Evolutionary conservation across 2,888 invertebrate genomes (phyloP), one percentile per base, ranked within the genome.

Genomic region (Rhagium mordax): DNA sequence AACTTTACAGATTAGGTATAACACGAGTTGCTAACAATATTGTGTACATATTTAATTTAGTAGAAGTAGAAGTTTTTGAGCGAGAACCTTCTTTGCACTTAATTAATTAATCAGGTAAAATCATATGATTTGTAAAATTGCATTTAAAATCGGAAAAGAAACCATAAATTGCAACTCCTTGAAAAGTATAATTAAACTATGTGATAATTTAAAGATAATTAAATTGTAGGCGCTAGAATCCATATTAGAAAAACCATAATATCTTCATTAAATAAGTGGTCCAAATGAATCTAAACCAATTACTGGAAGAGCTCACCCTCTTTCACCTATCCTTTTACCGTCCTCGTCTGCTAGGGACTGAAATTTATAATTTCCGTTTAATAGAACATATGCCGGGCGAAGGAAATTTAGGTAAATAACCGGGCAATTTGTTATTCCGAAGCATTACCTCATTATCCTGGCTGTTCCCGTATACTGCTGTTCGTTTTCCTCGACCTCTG

Each of bases 301-400:
- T 79, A 79, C 74, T 72, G 71, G 69, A 64, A 73, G 69, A 69
- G 72, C 66, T 73, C 60, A 71, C 75, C 73, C 72, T 74, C 73
- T 74, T 41, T 74, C 68, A 55, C 48, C 64, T 53, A 53, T 41
- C 71, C 29, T n/a, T 65, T 62, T 69, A 64, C 65, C 72, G 65
- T 73, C 70, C 53, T 57, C 71, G 74, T 33, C 73, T 66, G 62
- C 65, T 67, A 62, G 74, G 71, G 72, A 59, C 66, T 74, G 76
- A 82, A 82, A 82, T 83, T 82, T 81, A 83, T 83, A 83, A 83
- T 83, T 83, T 83, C 83, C 83, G 83, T 79, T 82, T 78, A 79
- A 81, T 81, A 78, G 80, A 80, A 79, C 80, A 80, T 78, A 77
- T 78, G 81, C 78, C 79, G 71, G 75, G 70, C 78, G 78, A 72